These are phyloP conservation scores for Frieseomelitta varia DNA, from an alignment of 1,140 invertebrate species.

Conservation along the genomic window DNA sequence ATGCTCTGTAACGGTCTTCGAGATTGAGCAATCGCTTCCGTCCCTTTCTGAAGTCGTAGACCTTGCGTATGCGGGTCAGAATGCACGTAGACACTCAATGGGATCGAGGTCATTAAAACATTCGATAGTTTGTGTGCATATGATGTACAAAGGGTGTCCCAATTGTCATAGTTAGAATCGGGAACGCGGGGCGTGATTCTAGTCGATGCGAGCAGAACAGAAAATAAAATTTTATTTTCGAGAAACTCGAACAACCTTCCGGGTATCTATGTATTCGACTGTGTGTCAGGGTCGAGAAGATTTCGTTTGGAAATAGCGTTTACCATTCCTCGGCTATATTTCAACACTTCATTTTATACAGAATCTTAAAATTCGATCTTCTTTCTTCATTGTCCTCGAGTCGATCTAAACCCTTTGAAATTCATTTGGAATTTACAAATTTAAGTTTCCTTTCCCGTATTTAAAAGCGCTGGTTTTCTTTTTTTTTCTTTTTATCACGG, in stretches of 20 bases:
- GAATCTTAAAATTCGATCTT: neutral
- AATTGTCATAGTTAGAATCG: neutral
- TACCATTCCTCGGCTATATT: neutral
- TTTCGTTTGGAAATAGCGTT: neutral
- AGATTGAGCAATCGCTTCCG: conserved; percentile 64
- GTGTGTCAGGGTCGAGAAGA: neutral
- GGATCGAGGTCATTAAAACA: neutral
- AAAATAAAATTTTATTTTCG: neutral
- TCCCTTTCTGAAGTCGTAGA: conserved; percentile 29
- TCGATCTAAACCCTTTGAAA: neutral
- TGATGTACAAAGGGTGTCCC: neutral
- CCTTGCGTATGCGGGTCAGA: conserved; percentile 30
- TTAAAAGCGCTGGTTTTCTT: neutral
- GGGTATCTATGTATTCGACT: too few species aligned
- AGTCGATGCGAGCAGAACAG: neutral
- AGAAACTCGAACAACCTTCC: too few species aligned
- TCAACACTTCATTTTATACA: accelerated
- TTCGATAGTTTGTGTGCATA: neutral
- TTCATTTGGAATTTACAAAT: neutral
- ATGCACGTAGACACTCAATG: neutral
- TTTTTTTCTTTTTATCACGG: neutral
- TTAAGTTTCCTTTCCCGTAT: neutral
- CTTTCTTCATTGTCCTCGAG: too few species aligned
- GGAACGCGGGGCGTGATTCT: too few species aligned
- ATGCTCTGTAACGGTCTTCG: conserved; percentile 51